Conservation (phyloP, 2,797 vertebrate species). For the Coranthus polyacanthus region DNA sequence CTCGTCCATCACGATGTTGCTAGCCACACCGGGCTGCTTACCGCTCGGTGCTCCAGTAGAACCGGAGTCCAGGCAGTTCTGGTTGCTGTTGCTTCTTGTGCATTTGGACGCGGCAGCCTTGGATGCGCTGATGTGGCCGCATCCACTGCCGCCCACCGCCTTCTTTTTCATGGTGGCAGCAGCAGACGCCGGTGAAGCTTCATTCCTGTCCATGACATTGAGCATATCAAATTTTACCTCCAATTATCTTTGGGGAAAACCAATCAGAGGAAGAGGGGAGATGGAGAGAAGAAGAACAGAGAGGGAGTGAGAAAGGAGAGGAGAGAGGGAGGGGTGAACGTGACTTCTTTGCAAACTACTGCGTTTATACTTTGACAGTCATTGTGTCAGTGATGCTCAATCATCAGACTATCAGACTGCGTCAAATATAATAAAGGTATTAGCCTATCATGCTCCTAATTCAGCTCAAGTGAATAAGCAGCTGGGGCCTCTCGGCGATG, state of each 20-base stretch:
- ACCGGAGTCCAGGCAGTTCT: slow-evolving; percentile 72
- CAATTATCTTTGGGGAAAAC: slow-evolving; percentile 82
- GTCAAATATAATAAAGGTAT: slow-evolving; percentile 41
- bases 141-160: slow-evolving; percentile 69
- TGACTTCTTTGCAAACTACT: slow-evolving; percentile 84
- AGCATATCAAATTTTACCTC: slow-evolving; percentile 80
- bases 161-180: slow-evolving; percentile 81
- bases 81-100: slow-evolving; percentile 72
- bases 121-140: slow-evolving; percentile 67
- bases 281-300: slow-evolving; percentile 30
- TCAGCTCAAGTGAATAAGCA: slow-evolving; percentile 15
- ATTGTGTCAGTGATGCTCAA: slow-evolving; percentile 55
- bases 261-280: slow-evolving; percentile 69
- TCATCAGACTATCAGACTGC: slow-evolving; percentile 32
- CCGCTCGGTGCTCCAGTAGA: slow-evolving; percentile 53
- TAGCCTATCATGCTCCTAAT: slow-evolving; percentile 19
- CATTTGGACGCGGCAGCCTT: slow-evolving; percentile 68
- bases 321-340: slow-evolving; percentile 72
- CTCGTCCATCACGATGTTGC: slow-evolving; percentile 82
- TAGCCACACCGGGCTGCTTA: slow-evolving; percentile 73
- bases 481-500: slow-evolving; percentile 33
- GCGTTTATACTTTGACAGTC: slow-evolving; percentile 66
- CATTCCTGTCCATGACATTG: slow-evolving; percentile 86
- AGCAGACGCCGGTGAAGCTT: slow-evolving; percentile 78
- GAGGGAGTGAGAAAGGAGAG: slow-evolving; percentile 47